Evolutionary conservation across 1,140 invertebrate species (phyloP).

Genomic region (Monochamus saltuarius): DNA sequence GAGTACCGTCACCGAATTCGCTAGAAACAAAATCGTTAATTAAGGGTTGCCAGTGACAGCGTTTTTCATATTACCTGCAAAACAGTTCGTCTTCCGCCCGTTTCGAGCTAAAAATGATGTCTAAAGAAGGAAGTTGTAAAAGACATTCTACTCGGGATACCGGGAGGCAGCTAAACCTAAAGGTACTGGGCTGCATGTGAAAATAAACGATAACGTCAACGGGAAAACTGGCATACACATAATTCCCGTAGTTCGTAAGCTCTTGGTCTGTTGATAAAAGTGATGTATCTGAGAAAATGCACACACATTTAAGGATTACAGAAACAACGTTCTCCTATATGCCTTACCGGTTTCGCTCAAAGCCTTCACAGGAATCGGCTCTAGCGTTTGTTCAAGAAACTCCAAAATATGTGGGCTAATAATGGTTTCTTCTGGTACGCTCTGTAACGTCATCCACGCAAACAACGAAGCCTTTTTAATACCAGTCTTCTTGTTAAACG

Average conservation of each 20-base stretch:
- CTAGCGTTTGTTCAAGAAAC: constrained; percentile 91
- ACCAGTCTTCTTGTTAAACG: constrained; percentile 57
- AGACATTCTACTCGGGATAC: constrained; percentile 95
- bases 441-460: constrained; percentile 94
- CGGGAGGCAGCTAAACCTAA: constrained; percentile 93
- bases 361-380: constrained; percentile 81
- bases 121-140: constrained; percentile 91
- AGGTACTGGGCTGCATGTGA: constrained; percentile 95
- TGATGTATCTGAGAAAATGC: constrained; percentile 36
- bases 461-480: constrained; percentile 91
- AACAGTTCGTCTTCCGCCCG: constrained; percentile 71
- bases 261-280: constrained; percentile 54
- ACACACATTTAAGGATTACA: not conserved
- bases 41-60: constrained; percentile 3
- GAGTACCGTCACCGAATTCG: constrained; percentile 61
- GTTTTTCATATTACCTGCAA: constrained; percentile 41
- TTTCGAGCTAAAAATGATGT: constrained; percentile 91
- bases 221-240: constrained; percentile 91
- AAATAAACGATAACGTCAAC: constrained; percentile 99
- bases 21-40: constrained; percentile 43
- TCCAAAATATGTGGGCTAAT: constrained; percentile 93
- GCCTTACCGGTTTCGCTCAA: constrained; percentile 38
- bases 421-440: constrained; percentile 93
- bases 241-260: constrained; percentile 67
- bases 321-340: not conserved